Conservation (phyloP, 1,140 invertebrate species). For the Drosophila arizonae region DNA sequence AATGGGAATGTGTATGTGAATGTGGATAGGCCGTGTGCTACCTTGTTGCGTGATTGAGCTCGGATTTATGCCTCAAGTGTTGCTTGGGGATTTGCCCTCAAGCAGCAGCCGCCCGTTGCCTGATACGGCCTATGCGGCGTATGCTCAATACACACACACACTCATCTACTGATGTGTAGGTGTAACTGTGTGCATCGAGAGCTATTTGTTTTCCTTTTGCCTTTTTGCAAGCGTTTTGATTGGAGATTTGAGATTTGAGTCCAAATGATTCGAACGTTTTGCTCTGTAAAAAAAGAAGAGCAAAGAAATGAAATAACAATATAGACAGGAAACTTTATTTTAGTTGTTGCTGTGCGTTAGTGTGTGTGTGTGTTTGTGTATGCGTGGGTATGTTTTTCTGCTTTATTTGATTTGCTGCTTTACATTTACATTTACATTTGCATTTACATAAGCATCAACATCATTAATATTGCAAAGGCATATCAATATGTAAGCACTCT, state of each 20-base stretch:
- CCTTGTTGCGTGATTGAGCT: constrained; percentile 66
- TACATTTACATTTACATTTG: constrained; percentile 47
- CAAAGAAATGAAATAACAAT: neutral
- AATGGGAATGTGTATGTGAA: neutral
- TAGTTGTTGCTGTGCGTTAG: neutral
- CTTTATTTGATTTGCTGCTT: constrained; percentile 55
- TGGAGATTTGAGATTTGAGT: constrained; percentile 36
- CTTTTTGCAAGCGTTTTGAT: constrained; percentile 41
- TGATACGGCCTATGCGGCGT: constrained; percentile 44
- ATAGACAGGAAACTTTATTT: constrained; percentile 18
- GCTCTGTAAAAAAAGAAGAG: constrained; percentile 11
- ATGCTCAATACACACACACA: constrained; percentile 8
- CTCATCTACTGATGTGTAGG: neutral
- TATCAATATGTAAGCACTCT: constrained; percentile 44
- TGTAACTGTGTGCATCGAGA: constrained; percentile 6
- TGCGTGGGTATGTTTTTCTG: constrained; percentile 22
- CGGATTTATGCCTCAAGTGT: constrained; percentile 77
- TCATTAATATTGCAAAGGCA: constrained; percentile 66
- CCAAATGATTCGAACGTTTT: constrained; percentile 13
- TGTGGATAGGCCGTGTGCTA: constrained; percentile 12
- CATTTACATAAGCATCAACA: constrained; percentile 70
- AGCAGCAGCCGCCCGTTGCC: neutral
- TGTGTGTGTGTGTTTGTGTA: neutral
- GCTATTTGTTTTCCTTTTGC: constrained; percentile 26
- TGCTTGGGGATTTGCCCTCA: constrained; percentile 60